Conservation (phyloP, 2,797 vertebrate genomes). For the Sebastes alutus region DNA sequence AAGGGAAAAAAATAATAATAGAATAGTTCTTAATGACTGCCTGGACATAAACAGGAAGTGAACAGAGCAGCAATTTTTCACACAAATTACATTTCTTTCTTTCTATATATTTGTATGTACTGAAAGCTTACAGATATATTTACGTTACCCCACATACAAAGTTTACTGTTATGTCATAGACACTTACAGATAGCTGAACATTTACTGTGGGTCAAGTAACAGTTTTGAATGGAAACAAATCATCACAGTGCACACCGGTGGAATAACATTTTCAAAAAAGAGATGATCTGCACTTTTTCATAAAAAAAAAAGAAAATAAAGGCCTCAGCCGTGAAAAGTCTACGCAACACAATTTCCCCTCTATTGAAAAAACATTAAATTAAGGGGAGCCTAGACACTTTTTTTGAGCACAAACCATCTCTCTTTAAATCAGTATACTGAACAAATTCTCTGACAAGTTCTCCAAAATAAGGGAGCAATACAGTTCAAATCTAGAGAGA, state of each 20-base stretch:
- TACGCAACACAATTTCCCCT: conserved; percentile 21
- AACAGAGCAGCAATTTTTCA: conserved; percentile 45
- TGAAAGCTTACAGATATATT: conserved; percentile 8
- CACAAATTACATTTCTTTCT: conserved; percentile 26
- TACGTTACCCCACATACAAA: conserved; percentile 1
- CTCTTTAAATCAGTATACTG: conserved; percentile 36
- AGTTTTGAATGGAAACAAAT: conserved; percentile 1
- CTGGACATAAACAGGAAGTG: conserved; percentile 4
- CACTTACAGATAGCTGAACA: conserved; percentile 15
- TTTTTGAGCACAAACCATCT: conserved; percentile 80
- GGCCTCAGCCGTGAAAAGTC: conserved; percentile 40
- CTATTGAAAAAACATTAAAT: conserved; percentile 34
- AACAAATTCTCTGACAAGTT: conserved; percentile 29
- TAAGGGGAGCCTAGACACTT: conserved; percentile 48
- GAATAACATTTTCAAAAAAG: conserved; percentile 9
- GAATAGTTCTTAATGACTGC: conserved; percentile 27
- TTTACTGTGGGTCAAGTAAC: conserved; percentile 36
- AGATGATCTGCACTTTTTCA: conserved; percentile 27
- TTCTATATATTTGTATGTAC: conserved; percentile 12
- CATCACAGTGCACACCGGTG: conserved; percentile 43
- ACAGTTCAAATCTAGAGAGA: conserved; percentile 51
- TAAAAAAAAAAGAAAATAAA: conserved; percentile 11
- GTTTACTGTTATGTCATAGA: conserved; percentile 64
- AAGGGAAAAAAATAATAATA: background rate
- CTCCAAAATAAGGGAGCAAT: conserved; percentile 65